These are phyloP conservation scores for Hippocampus guttulatus DNA, from an alignment of 2,113 vertebrate species.

Conservation along the genomic window DNA sequence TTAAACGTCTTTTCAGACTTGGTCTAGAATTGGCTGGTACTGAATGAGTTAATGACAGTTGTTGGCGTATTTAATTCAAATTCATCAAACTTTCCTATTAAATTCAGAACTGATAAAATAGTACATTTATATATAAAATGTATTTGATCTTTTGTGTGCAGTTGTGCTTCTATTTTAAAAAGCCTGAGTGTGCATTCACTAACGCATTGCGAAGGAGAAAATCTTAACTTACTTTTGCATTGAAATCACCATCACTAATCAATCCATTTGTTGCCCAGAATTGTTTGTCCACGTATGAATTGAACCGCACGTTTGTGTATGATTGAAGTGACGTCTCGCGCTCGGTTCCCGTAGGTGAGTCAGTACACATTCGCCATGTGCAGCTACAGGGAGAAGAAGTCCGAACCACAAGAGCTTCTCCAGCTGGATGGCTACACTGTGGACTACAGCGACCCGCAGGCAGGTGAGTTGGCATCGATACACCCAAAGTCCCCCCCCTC, in stretches of 20 bases:
- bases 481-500: too few relatives aligned
- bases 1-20: too few relatives aligned
- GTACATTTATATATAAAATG: too few relatives aligned
- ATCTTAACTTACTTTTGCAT: background rate
- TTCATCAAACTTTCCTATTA: too few relatives aligned
- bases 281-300: background rate
- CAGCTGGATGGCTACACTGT: slow-evolving; percentile 98
- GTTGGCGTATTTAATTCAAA: background rate
- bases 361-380: slow-evolving; percentile 99
- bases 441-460: slow-evolving; percentile 98
- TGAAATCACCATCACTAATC: background rate
- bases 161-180: too few relatives aligned
- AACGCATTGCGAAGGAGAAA: background rate
- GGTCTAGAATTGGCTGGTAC: too few relatives aligned
- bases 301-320: background rate
- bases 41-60: too few relatives aligned
- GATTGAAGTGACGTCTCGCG: background rate
- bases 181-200: too few relatives aligned
- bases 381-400: slow-evolving; percentile 99
- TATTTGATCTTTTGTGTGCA: too few relatives aligned
- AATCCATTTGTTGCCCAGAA: background rate
- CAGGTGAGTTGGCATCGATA: slow-evolving; percentile 72
- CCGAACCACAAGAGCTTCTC: slow-evolving; percentile 95
- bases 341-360: slow-evolving; percentile 82
- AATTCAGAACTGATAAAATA: too few relatives aligned